Evolutionary conservation across 2,888 invertebrate species (phyloP).

Genomic region (Meganola albula): DNA sequence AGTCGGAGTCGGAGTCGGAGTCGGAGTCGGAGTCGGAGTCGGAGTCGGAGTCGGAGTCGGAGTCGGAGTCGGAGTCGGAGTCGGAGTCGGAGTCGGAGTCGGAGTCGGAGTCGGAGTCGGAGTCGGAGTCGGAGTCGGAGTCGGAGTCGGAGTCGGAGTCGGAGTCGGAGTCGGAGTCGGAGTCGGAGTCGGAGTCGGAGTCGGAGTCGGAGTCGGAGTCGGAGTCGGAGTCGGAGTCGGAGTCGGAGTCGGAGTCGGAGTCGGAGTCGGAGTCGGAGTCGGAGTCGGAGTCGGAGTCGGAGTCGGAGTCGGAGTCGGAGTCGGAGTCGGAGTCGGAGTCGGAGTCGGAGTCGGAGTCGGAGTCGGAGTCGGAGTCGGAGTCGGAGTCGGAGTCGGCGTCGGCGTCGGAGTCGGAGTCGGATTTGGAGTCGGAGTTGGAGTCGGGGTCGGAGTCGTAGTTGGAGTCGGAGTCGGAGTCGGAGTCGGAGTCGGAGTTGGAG

Average conservation of each 20-base stretch:
- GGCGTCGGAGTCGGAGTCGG: slow-evolving; percentile 2
- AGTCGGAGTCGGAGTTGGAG: slow-evolving; percentile 3
- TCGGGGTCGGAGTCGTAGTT: slow-evolving; percentile 3
- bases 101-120: neutral
- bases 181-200: neutral
- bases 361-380: slow-evolving; percentile 4
- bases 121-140: neutral
- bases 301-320: slow-evolving; percentile 4
- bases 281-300: slow-evolving; percentile 3
- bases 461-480: slow-evolving; percentile 2
- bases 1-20: neutral
- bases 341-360: slow-evolving; percentile 2
- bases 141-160: neutral
- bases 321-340: slow-evolving; percentile 4
- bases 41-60: neutral
- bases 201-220: neutral
- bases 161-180: neutral
- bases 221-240: neutral
- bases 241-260: neutral
- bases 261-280: slow-evolving; percentile 2
- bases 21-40: neutral
- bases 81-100: neutral
- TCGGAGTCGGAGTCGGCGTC: slow-evolving; percentile 3
- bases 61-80: neutral
- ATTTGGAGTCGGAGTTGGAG: slow-evolving; percentile 2